Evolutionary conservation across 2,797 vertebrate species (phyloP), one percentile per base, ranked within the genome.

Genomic region (Leptodactylus fallax): DNA sequence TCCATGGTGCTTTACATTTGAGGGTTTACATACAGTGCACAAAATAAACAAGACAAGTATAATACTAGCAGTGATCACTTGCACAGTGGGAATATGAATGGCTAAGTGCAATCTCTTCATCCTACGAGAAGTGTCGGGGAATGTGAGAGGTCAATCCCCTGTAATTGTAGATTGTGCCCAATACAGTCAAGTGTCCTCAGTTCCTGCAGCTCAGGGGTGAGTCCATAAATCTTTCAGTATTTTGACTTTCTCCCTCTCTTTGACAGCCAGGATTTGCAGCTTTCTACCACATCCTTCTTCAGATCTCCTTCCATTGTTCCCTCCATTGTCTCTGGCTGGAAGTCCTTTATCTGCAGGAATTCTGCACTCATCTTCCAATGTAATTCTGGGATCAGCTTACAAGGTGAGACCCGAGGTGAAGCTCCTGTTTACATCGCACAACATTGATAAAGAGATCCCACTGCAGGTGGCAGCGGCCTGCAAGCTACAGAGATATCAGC

Each of bases 291-390:
- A 56, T 81, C 51, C 27, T 74, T 36, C 60, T 51, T 88, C 56
- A 69, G 78, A 85, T 85, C 78, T 85, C 61, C 55, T 16, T 65
- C 79, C 81, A 87, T 85, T 78, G 79, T 89, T 58, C 72, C 65
- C 71, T 47, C 49, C 13, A 79, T 88, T 85, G 87, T 85, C 49
- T 67, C n/a, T 14, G 12, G n/a, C 47, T 81, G 67, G 49, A 88
- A 85, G 87, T 81, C 47, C 45, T 88, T 81, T 65, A 53, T 88
- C 83, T 74, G 36, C 3, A n/a, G 74, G 74, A 77, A 77, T 77
- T 23, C 74, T 23, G 19, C 67, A 7, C 19, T 23, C 63, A 67
- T 83, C 19, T 69, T 71, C 27, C 36, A 7, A 45, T 69, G 81
- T 67, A 79, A 83, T 87, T 27, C 83, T 76, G 45, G 67, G 25